phyloP scores from a whole-genome alignment of 2,113 vertebrate genomes.

The Oncorhynchus keta region DNA sequence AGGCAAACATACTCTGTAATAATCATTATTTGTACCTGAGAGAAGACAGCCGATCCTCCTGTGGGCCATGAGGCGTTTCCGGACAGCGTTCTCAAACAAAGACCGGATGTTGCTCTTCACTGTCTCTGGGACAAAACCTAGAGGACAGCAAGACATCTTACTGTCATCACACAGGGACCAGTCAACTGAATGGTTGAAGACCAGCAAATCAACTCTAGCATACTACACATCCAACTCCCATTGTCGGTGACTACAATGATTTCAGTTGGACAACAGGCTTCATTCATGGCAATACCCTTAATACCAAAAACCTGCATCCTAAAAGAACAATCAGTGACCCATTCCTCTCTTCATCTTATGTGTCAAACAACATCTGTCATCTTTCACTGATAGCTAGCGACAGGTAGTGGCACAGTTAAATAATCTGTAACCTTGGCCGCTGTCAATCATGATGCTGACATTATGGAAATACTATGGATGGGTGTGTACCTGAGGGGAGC shows the following conservation, averaged over 20 bases:
- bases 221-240: no score
- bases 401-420: no score
- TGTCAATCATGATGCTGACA: no score
- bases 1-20: background rate
- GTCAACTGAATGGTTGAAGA: background rate
- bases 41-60: conserved; percentile 92
- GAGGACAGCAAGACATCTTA: background rate
- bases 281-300: background rate
- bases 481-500: conserved; percentile 40
- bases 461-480: no score
- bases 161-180: background rate
- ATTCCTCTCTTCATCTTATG: no score
- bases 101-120: conserved; percentile 86
- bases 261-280: no score
- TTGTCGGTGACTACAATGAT: background rate
- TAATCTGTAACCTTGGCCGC: no score
- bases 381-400: no score
- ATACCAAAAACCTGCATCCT: no score
- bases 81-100: conserved; percentile 88
- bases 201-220: background rate
- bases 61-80: conserved; percentile 90
- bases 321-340: no score
- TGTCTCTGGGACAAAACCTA: conserved; percentile 81
- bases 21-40: conserved; percentile 75
- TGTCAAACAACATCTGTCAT: no score